Base-by-base conservation (phyloP, 2,888 invertebrate species). In the Amphipyra tragopoginis region DNA sequence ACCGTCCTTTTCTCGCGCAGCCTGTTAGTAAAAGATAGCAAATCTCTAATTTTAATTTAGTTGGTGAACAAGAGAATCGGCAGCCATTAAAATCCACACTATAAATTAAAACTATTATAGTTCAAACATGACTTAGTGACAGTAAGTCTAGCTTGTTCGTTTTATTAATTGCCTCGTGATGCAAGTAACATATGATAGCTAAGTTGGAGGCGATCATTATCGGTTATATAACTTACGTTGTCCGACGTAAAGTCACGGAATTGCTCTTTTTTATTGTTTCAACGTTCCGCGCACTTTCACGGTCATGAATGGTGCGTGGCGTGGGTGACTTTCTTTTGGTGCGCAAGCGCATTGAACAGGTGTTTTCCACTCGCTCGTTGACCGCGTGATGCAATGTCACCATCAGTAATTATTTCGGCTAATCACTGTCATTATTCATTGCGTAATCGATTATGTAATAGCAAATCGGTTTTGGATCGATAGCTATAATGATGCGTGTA, bases 211-310 rank as follows among this genome's bases (percentile, higher is more conserved):
- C 44, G 75, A 77, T 77, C 45, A 64, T 58, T 70, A 60, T 77
- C 50, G 53, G 51, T 83, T 83, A 69, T 69, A 61, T 76, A 81
- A 72, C 52, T 80, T 56, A 75, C 50, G 70, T 43, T 57, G 75
- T 75, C 77, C 73, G 75, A 74, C 75, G 75, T 72, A 13, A 64
- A 73, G 80, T 83, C 84, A 86, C 84, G 89, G 89, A 89, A 90
- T 84, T 77, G 75, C 75, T 34, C 70, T 75, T 64, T 86, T 84
- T 77, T 86, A 87, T 87, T 88, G 86, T 90, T 86, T 84, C 80
- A 84, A 74, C 84, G 86, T 86, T 81, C 73, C 81, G 77, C 77
- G 69, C 65, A 86, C 92, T 93, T 93, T 93, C 93, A 91, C 92
- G 92, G 92, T 92, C 92, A 92, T 87, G 87, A 84, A 83, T 85